Percentiles rank a stretch among this genome's conserved stretches.
Conservation (phyloP, 2,888 invertebrate species). For the Eucera pruinosa region DNA sequence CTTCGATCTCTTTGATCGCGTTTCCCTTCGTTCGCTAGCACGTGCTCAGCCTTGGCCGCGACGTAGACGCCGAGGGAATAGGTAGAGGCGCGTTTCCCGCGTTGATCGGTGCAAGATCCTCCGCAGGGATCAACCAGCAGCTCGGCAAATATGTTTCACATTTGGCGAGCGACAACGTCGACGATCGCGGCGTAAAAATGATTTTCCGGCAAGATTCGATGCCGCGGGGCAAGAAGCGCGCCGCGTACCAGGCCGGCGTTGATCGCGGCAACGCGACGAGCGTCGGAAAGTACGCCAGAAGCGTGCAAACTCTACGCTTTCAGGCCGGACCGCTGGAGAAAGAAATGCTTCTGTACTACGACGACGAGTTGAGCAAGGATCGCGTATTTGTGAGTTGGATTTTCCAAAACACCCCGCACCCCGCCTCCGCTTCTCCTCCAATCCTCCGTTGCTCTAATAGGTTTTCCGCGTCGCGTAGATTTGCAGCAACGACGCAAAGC, state of each 20-base stretch:
- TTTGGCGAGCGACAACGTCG: constrained; percentile 20
- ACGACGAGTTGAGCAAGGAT: constrained; percentile 67
- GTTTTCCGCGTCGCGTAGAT: constrained; percentile 59
- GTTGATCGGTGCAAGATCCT: constrained; percentile 47
- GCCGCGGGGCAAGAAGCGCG: constrained; percentile 46
- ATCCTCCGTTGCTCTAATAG: too few relatives aligned
- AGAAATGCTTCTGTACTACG: constrained; percentile 70
- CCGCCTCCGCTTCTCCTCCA: too few relatives aligned
- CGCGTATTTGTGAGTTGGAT: constrained; percentile 74
- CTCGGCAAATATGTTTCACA: constrained; percentile 9
- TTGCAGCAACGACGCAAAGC: constrained; percentile 79
- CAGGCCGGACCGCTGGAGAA: constrained; percentile 70
- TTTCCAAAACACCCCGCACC: too few relatives aligned
- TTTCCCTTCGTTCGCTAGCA: constrained; percentile 55
- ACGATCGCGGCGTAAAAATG: constrained; percentile 53
- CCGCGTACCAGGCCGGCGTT: constrained; percentile 54
- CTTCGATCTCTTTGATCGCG: too few relatives aligned
- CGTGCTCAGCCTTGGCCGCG: constrained; percentile 70
- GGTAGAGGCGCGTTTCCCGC: constrained; percentile 62
- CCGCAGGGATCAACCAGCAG: constrained; percentile 64
- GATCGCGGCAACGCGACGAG: background rate
- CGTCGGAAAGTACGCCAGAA: constrained; percentile 39
- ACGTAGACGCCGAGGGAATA: constrained; percentile 62
- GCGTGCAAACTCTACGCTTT: constrained; percentile 60
- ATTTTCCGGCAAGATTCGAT: constrained; percentile 54